phyloP scores from a whole-genome alignment of 2,797 vertebrate species.

The Tokudaia tokunoshimensis region DNA sequence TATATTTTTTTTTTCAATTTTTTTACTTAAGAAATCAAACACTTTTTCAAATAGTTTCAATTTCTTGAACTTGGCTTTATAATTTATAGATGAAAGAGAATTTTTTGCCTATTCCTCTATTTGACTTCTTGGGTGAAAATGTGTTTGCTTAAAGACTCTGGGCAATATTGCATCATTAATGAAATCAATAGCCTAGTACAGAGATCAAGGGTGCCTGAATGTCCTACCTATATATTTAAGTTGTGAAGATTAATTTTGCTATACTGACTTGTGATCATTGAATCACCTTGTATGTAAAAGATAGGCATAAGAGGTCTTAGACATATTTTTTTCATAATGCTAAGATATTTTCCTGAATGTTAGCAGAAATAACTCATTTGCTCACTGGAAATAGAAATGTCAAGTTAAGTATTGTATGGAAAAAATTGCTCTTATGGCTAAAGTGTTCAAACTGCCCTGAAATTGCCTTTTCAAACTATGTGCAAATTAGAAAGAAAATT shows the following conservation, averaged over 20 bases:
- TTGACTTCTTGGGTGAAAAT: constrained; percentile 71
- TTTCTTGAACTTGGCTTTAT: constrained; percentile 80
- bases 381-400: constrained; percentile 63
- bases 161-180: constrained; percentile 79
- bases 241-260: constrained; percentile 43
- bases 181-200: constrained; percentile 76
- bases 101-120: constrained; percentile 68
- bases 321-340: constrained; percentile 61
- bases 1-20: constrained; percentile 37
- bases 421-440: neutral
- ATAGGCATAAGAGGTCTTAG: constrained; percentile 41
- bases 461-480: constrained; percentile 50
- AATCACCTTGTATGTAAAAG: constrained; percentile 12
- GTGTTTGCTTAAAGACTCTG: constrained; percentile 77
- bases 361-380: constrained; percentile 60
- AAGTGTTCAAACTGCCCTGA: constrained; percentile 26
- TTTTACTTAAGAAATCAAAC: constrained; percentile 76
- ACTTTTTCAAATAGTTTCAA: constrained; percentile 75
- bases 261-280: constrained; percentile 35
- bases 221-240: constrained; percentile 55
- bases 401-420: constrained; percentile 35
- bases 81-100: constrained; percentile 84
- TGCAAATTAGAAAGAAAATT: neutral
- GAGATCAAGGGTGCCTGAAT: constrained; percentile 59
- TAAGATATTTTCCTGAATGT: constrained; percentile 62